Base-by-base conservation (phyloP, 2,797 vertebrate genomes). In the Pempheris klunzingeri region DNA sequence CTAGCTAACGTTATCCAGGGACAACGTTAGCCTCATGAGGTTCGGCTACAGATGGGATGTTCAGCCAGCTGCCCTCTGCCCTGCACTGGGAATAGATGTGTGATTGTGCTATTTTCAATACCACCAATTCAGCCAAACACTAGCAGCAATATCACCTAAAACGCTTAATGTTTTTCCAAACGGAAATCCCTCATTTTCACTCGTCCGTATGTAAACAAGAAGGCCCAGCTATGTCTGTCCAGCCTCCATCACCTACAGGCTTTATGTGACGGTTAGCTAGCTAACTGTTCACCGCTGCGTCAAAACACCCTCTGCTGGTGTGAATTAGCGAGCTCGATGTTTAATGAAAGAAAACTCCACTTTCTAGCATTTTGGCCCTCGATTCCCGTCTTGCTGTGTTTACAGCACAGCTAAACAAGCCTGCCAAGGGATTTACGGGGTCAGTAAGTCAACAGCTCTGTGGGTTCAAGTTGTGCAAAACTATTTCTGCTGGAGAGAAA, bases 401-500 rank as follows among this genome's bases (percentile, higher is more conserved):
- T 75, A 72, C 69, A 68, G 55, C 24, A 41, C 28, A 55, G 18
- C 28, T n/a, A 17, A 78, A 68, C 60, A 53, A 28, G 8, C 67
- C 32, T 50, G 53, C 26, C 24, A 20, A 15, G 50, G 44, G 57
- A 43, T 80, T 74, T 10, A 54, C 15, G 26, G 77, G 32, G 54
- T 65, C 71, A 60, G 84, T 65, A 79, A 86, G 47, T 43, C 39
- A 82, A 79, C 73, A 61, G 74, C 34, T 68, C 63, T 36, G 43
- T 41, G 43, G 58, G 47, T 44, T 73, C 44, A 82, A 71, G 81
- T 78, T 53, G 66, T 72, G 61, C 69, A n/a, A 52, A 88, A 84
- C 84, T 89, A 83, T 91, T 91, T 91, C 72, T 68, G 74, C 67
- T 71, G 20, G 50, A 74, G 54, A 20, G 82, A 78, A 89, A 91